Conservation (phyloP, 2,113 vertebrate species). For the Upupa epops region DNA sequence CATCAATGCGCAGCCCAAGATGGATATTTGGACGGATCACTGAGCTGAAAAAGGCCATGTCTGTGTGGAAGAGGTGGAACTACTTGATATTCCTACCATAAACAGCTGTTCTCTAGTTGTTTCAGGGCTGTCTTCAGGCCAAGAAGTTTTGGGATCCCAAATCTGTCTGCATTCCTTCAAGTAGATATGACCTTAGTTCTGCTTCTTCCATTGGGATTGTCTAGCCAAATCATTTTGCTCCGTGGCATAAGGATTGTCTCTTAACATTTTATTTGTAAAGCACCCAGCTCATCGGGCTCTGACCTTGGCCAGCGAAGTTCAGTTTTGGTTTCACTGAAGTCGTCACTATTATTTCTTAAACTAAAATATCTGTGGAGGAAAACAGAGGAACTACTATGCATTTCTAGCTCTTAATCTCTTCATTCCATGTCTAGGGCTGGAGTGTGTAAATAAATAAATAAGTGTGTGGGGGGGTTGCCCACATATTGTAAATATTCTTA, state of each 20-base stretch:
- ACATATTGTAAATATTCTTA: neutral
- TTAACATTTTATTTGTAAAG: neutral
- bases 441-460: neutral
- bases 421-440: neutral
- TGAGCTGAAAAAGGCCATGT: neutral
- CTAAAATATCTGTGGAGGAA: neutral
- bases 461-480: neutral
- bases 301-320: neutral
- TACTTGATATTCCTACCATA: neutral
- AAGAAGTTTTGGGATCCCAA: neutral
- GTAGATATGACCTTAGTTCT: neutral
- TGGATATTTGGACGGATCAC: neutral
- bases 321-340: neutral
- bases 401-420: neutral
- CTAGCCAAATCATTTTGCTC: neutral
- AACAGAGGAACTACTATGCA: neutral
- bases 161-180: constrained; percentile 26
- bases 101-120: neutral
- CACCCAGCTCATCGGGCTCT: neutral
- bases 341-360: neutral
- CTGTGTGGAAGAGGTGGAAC: neutral
- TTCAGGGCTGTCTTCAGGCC: neutral
- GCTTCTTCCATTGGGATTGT: neutral
- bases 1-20: neutral
- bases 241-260: neutral